These are phyloP conservation scores for Pampus argenteus DNA, from an alignment of 2,797 vertebrate genomes.

Conservation along the genomic window DNA sequence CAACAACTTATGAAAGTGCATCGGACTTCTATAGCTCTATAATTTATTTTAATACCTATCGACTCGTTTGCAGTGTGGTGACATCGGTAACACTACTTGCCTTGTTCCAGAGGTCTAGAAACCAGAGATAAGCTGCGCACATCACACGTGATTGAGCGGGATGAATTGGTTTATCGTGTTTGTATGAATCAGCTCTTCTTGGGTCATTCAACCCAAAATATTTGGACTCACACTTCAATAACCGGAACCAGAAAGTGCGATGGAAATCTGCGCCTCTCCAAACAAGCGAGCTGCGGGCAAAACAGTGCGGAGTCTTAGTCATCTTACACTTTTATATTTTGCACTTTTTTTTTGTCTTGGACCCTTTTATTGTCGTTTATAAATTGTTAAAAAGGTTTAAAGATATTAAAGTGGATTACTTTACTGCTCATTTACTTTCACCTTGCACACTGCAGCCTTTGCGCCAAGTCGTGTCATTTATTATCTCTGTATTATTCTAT, in stretches of 20 bases:
- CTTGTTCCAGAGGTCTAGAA: not conserved
- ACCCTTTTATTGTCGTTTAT: constrained; percentile 28
- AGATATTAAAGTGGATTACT: too few relatives aligned
- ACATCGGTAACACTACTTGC: constrained; percentile 32
- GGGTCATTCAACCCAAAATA: constrained; percentile 65
- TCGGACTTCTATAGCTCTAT: constrained; percentile 2
- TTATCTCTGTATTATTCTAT: too few relatives aligned
- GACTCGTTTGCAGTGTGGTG: constrained; percentile 1
- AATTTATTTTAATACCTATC: constrained; percentile 20
- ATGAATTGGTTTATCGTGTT: not conserved
- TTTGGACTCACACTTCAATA: constrained; percentile 64
- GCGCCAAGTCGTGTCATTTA: too few relatives aligned
- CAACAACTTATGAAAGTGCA: not conserved
- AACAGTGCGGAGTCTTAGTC: constrained; percentile 46
- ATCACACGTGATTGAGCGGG: not conserved
- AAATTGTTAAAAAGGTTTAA: too few relatives aligned
- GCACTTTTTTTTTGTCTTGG: constrained; percentile 54
- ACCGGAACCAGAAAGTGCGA: constrained; percentile 52
- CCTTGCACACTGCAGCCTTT: too few relatives aligned
- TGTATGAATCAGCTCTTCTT: constrained; percentile 20
- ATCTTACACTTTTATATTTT: constrained; percentile 34
- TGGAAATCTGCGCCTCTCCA: constrained; percentile 79
- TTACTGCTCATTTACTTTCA: too few relatives aligned
- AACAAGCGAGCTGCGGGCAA: constrained; percentile 75
- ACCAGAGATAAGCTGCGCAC: constrained; percentile 60